Percentiles rank a stretch among this genome's conserved stretches.
phyloP scores from a whole-genome alignment of 2,888 invertebrate species.

The Drosophila kambysellisi region DNA sequence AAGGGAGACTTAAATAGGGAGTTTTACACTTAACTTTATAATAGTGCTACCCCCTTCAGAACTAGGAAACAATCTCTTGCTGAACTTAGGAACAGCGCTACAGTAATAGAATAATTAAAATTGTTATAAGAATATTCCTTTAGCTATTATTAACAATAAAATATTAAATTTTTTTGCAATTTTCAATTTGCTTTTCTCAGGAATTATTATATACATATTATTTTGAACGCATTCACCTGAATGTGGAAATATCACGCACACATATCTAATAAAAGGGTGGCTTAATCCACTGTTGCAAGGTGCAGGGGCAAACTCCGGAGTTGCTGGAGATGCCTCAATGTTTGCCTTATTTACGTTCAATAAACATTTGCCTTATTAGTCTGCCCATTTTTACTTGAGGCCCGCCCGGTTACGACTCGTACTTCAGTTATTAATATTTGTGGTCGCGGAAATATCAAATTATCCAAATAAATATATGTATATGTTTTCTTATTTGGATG shows the following conservation, averaged over 20 bases:
- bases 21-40: not conserved
- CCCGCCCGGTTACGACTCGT: slow-evolving; percentile 19
- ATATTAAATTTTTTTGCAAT: not conserved
- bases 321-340: slow-evolving; percentile 40
- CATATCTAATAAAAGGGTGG: slow-evolving; percentile 23
- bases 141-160: too few relatives aligned
- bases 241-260: slow-evolving; percentile 13
- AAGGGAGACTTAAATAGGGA: not conserved
- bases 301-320: slow-evolving; percentile 5
- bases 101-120: too few relatives aligned
- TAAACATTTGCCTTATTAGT: slow-evolving; percentile 67
- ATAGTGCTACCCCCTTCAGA: not conserved
- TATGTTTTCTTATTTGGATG: slow-evolving; percentile 32
- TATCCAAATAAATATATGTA: slow-evolving; percentile 18
- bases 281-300: slow-evolving; percentile 37
- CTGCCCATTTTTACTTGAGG: slow-evolving; percentile 17
- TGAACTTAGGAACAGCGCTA: not conserved
- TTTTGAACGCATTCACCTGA: slow-evolving; percentile 9
- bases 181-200: not conserved
- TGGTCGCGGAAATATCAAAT: slow-evolving; percentile 71
- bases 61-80: not conserved
- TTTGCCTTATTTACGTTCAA: slow-evolving; percentile 64
- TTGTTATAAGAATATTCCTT: too few relatives aligned
- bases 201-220: not conserved
- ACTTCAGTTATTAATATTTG: slow-evolving; percentile 63